Base-by-base conservation (phyloP, 2,113 vertebrate genomes). In the Saimiri boliviensis region DNA sequence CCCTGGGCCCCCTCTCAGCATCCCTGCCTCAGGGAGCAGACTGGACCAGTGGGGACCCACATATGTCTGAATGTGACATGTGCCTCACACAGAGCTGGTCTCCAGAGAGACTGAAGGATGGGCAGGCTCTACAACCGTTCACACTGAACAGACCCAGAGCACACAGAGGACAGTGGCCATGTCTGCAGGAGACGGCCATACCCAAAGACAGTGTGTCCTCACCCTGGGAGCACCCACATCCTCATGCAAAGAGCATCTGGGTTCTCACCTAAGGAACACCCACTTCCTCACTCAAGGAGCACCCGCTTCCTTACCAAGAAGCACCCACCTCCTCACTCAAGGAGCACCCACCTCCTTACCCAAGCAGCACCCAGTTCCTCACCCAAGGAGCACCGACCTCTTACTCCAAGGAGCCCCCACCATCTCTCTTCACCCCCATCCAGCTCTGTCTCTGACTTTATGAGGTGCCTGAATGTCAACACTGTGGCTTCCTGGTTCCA, bases 291-390 rank as follows among this genome's bases (percentile, higher is more conserved):
- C 25, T 8, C 58, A 5, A 2, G 58, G 25, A 60, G 23, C 58
- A 60, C 3, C 13, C 3, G 14, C 49, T 13, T 49, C 13, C 49
- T 49, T 11, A 47, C 11, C 10, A 47, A 2, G 47, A 11, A 60
- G 23, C 23, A 60, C 23, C 56, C 0, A 25, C 20, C 2, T 21
- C 54, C 3, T 56, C 21, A 58, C 56, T 3, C 21, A 58, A 2
- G 56, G 3, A 58, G 56, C 8, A 25, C 56, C 52, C 5, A 52
- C 0, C 2, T 23, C 21, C 8, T 58, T 10, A 58, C n/a, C 2
- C 56, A 58, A 1, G 56, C 23, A 58, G 23, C 23, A 25, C 56
- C 23, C 47, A 49, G 9, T 1, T 27, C 58, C 58, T 27, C 23
- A 58, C 56, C 8, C 25, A 60, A 27, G 58, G 9, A 60, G 58